Conservation (phyloP, 2,888 invertebrate genomes). For the Carpatolechia fugitivella region DNA sequence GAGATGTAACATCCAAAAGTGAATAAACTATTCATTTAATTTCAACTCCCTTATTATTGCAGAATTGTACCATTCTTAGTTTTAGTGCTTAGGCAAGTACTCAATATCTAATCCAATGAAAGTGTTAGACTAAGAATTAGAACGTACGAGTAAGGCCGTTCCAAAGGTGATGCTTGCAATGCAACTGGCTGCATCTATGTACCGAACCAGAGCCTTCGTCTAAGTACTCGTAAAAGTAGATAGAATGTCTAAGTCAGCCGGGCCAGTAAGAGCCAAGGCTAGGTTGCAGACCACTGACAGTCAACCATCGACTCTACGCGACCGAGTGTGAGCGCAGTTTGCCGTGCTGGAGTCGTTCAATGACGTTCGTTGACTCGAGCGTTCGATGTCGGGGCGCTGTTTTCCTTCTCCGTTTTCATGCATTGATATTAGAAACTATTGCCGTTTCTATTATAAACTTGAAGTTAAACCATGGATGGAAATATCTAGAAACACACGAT, state of each 20-base stretch:
- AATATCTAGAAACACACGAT: background rate
- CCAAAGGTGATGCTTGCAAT: constrained; percentile 40
- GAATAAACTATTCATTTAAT: too few species aligned
- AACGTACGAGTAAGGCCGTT: constrained; percentile 44
- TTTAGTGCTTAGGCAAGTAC: constrained; percentile 4
- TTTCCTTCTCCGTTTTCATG: constrained; percentile 79
- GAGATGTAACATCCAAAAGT: too few species aligned
- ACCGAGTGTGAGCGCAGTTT: constrained; percentile 36
- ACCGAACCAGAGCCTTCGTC: constrained; percentile 68
- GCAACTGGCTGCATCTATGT: constrained; percentile 55
- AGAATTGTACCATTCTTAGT: background rate
- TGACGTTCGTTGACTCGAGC: constrained; percentile 78
- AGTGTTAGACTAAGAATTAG: constrained; percentile 51
- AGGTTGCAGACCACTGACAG: constrained; percentile 48
- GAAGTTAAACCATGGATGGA: constrained; percentile 20
- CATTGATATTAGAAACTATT: constrained; percentile 75
- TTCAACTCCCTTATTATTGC: background rate
- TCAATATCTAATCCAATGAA: constrained; percentile 46
- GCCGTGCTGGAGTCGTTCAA: constrained; percentile 49
- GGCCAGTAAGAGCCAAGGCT: constrained; percentile 79
- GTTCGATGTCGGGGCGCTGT: constrained; percentile 76
- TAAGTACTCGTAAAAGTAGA: constrained; percentile 78
- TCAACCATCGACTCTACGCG: constrained; percentile 44
- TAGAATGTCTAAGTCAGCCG: constrained; percentile 80
- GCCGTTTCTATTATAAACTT: constrained; percentile 42